Evolutionary conservation across 2,113 vertebrate species (phyloP).

Genomic region (Pygathrix nemaeus): DNA sequence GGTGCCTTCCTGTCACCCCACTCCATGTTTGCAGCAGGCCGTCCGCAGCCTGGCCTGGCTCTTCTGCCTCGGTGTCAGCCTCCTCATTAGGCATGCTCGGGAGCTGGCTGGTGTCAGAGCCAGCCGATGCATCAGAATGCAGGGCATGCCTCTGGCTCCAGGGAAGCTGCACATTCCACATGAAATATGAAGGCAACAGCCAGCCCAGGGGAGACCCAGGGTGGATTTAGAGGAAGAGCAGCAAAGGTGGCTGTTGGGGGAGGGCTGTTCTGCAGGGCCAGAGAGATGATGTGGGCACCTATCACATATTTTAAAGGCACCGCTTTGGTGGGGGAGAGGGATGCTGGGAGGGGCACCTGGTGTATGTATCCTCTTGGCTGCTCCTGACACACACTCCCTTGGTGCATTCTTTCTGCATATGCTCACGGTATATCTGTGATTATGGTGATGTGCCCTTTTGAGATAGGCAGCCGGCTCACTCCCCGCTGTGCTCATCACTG

Average conservation of each 20-base stretch:
- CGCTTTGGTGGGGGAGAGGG: neutral
- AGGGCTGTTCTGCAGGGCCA: neutral
- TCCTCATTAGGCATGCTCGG: slow-evolving; percentile 47
- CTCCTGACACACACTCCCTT: neutral
- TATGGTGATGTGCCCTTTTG: slow-evolving; percentile 74
- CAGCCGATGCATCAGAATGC: slow-evolving; percentile 66
- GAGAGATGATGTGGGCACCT: neutral
- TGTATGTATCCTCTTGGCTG: neutral
- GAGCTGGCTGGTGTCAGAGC: slow-evolving; percentile 29
- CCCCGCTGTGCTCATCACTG: slow-evolving; percentile 60
- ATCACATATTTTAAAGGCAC: neutral
- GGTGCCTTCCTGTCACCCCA: neutral
- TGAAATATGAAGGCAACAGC: slow-evolving; percentile 69
- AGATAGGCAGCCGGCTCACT: slow-evolving; percentile 54
- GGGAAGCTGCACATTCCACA: slow-evolving; percentile 65
- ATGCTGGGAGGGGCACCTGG: neutral
- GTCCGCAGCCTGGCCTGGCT: neutral
- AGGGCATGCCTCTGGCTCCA: slow-evolving; percentile 56
- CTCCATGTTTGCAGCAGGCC: neutral
- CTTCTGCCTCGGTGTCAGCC: neutral
- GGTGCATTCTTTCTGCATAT: slow-evolving; percentile 54
- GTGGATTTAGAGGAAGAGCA: slow-evolving; percentile 6
- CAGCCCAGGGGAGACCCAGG: slow-evolving; percentile 42
- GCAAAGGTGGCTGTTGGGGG: neutral
- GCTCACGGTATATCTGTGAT: slow-evolving; percentile 39